Conservation (phyloP, 2,888 invertebrate species). For the Neria commutata region DNA sequence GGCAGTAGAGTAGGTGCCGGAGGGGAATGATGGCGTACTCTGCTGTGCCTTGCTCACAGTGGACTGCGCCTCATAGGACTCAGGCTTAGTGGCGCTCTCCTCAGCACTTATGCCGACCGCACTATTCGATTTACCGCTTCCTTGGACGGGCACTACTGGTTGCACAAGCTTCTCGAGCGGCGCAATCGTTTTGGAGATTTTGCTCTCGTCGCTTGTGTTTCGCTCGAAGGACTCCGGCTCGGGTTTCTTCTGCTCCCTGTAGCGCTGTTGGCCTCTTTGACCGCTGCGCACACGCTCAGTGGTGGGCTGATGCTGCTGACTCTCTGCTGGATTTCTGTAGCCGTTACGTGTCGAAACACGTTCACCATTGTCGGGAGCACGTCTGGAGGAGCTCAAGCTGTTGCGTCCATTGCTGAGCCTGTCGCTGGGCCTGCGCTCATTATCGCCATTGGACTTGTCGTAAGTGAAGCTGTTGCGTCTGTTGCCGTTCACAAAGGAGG, state of each 20-base stretch:
- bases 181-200: conserved; percentile 26
- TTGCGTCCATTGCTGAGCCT: conserved; percentile 24
- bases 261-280: conserved; percentile 50
- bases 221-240: conserved; percentile 19
- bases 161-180: conserved; percentile 17
- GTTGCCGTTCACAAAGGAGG: conserved; percentile 67
- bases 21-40: conserved; percentile 44
- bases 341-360: conserved; percentile 34
- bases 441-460: conserved; percentile 32
- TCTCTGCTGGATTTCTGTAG: conserved; percentile 17
- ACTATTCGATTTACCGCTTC: conserved; percentile 10
- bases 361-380: conserved; percentile 24
- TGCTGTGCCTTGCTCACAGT: conserved; percentile 29
- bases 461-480: conserved; percentile 33
- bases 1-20: conserved; percentile 55
- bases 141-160: conserved; percentile 6
- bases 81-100: conserved; percentile 30
- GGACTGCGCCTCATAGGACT: conserved; percentile 34
- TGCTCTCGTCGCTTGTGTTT: conserved; percentile 34
- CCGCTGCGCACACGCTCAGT: conserved; percentile 45
- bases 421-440: conserved; percentile 27
- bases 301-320: conserved; percentile 21
- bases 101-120: conserved; percentile 14
- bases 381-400: conserved; percentile 14
- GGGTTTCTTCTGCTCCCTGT: conserved; percentile 39